A percentile compares a stretch with the other conserved stretches of the same genome.
phyloP scores from a whole-genome alignment of 2,797 vertebrate species.

The Sebastes cheni region DNA sequence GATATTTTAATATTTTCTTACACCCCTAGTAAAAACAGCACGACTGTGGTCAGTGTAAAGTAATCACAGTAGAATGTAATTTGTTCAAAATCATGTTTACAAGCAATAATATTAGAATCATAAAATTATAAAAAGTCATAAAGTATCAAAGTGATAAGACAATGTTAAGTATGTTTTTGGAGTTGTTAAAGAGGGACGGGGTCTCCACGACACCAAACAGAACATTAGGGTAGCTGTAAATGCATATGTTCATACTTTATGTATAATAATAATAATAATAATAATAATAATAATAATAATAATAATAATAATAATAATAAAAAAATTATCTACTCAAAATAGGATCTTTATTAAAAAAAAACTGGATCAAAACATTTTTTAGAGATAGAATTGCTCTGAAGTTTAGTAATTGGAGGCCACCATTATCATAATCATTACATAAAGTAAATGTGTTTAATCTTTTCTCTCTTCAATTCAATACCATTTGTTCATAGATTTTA shows the following conservation, averaged over 20 bases:
- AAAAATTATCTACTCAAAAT: neutral
- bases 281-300: neutral
- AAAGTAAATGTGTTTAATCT: neutral
- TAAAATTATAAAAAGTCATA: too few relatives aligned
- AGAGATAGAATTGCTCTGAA: neutral
- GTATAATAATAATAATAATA: neutral
- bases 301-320: neutral
- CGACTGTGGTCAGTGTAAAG: neutral
- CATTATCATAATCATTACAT: neutral
- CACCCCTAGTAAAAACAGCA: neutral
- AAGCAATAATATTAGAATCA: neutral
- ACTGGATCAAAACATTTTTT: neutral
- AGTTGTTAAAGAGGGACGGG: neutral
- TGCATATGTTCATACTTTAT: neutral
- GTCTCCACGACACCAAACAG: neutral
- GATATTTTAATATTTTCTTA: too few relatives aligned
- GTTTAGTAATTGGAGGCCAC: neutral
- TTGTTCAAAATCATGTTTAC: neutral
- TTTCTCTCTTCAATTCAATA: neutral
- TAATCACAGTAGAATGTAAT: neutral
- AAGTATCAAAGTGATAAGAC: neutral
- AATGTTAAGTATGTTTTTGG: neutral
- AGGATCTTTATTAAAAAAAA: neutral
- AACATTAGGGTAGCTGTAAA: neutral
- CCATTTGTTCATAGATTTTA: slow-evolving; percentile 13